Evolutionary conservation across 30 jellyfish, hydroid and myxozoan species (phyloP).

Genomic region (Aurelia coerulea): DNA sequence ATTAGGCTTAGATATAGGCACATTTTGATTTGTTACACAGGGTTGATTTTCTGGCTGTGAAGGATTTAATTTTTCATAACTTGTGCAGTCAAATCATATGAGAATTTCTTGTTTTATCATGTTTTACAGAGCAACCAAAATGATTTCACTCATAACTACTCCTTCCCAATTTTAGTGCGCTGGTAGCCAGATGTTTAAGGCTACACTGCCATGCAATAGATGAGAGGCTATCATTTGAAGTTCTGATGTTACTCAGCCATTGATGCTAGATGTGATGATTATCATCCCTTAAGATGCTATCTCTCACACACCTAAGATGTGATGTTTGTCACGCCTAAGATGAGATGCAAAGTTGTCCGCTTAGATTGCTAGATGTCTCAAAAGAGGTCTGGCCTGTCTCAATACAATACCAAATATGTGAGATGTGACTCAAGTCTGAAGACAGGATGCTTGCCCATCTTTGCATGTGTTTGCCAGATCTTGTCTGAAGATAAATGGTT

Average conservation of each 20-base stretch:
- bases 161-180: constrained; percentile 71
- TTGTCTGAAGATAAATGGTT: too few species aligned
- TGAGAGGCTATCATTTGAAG: constrained; percentile 67
- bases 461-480: too few species aligned
- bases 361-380: constrained; percentile 3
- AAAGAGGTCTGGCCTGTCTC: not conserved
- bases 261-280: constrained; percentile 32
- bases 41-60: too few species aligned
- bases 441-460: too few species aligned
- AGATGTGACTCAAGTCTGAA: too few species aligned
- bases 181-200: constrained; percentile 52
- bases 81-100: not conserved
- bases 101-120: too few species aligned
- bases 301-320: constrained; percentile 27
- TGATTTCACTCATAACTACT: constrained; percentile 24
- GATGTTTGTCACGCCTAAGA: constrained; percentile 4
- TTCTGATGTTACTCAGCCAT: constrained; percentile 59
- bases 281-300: constrained; percentile 16
- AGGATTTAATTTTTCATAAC: not conserved
- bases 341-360: not conserved
- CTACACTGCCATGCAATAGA: constrained; percentile 61
- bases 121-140: not conserved
- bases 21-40: too few species aligned
- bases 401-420: too few species aligned
- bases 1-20: too few species aligned